Base-by-base conservation (phyloP, 2,113 vertebrate species). In the Carassius auratus region DNA sequence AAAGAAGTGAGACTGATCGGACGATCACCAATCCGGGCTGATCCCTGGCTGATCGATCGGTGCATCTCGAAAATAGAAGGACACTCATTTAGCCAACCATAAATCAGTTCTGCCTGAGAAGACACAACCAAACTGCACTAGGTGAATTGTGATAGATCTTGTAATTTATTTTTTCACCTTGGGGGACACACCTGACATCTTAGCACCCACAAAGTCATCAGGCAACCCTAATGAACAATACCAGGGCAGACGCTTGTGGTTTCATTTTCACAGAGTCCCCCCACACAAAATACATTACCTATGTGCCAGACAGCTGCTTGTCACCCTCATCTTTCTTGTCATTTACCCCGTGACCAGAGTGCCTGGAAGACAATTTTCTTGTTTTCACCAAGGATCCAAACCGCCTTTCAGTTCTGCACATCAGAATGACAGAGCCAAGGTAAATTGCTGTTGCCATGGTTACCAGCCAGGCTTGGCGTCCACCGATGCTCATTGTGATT, bases 391-490 rank as follows among this genome's bases (percentile, higher is more conserved):
- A 30, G 77, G 80, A 86, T 82, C 85, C 87, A 59, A 91, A 87
- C 84, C 77, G 85, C 84, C 85, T 88, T 90, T 90, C 91, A 77
- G 88, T 90, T 89, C 91, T 87, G 86, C 87, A 89, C 90, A 89
- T 92, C 90, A 91, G 84, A 42, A 92, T 85, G 89, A 93, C 89
- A 88, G 91, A 90, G 91, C 69, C 90, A 91, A 95, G 94, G 92
- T 93, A 94, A 94, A 93, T 91, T 86, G 83, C 73, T 87, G 96
- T 97, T 96, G 91, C 96, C 92, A 96, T 95, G 92, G 97, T 95
- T 95, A 97, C 95, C 14, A 89, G 87, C 85, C 90, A 93, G 93
- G 91, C 94, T 96, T 91, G 87, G 93, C 94, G 90, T 94, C 94
- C 94, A 92, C 81, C 59, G 91, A 93, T 95, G 89, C 90, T 92